Conservation (phyloP, 2,888 invertebrate species). For the Xiphydria camelus region DNA sequence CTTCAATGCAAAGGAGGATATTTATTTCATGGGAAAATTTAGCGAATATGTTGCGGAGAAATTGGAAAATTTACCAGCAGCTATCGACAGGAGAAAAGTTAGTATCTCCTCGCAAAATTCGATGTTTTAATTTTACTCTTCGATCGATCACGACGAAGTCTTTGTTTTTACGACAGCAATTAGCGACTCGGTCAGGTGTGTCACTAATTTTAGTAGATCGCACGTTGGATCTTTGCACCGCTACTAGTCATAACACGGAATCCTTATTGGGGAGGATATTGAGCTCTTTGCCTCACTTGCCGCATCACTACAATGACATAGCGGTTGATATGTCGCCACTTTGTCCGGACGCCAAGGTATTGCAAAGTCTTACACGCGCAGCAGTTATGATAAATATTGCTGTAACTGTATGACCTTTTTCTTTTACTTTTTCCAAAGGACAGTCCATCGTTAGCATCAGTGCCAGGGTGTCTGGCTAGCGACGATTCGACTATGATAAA, state of each 20-base stretch:
- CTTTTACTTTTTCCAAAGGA: conserved; percentile 28
- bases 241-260: conserved; percentile 65
- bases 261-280: conserved; percentile 67
- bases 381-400: background rate
- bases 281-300: conserved; percentile 65
- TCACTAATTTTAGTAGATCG: conserved; percentile 68
- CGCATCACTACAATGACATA: conserved; percentile 68
- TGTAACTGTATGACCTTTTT: background rate
- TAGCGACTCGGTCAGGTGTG: too few species aligned
- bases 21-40: conserved; percentile 67
- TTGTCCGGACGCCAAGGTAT: conserved; percentile 51
- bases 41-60: conserved; percentile 66
- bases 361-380: background rate
- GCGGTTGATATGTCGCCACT: conserved; percentile 68
- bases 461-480: conserved; percentile 52
- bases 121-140: too few species aligned
- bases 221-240: conserved; percentile 67
- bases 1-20: conserved; percentile 67
- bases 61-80: conserved; percentile 58
- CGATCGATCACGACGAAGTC: conserved; percentile 42
- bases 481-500: conserved; percentile 38
- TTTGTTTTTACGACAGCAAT: conserved; percentile 51
- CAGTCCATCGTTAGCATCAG: conserved; percentile 34
- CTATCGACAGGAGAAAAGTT: conserved; percentile 17
- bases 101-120: too few species aligned